Evolutionary conservation across 2,113 vertebrate genomes (phyloP), one percentile per base, ranked within the genome.

Genomic region (Dromas ardeola): DNA sequence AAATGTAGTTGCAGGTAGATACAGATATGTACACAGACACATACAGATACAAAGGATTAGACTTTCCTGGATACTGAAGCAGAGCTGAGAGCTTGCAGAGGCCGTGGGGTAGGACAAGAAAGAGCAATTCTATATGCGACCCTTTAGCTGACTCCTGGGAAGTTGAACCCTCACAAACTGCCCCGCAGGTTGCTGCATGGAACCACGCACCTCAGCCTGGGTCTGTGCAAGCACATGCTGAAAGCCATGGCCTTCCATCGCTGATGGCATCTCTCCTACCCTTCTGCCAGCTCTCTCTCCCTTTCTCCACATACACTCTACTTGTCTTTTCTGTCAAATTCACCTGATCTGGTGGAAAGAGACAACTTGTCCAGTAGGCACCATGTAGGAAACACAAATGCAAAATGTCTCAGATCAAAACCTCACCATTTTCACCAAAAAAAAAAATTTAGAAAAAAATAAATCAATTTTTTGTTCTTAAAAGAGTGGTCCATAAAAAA

Each of bases 101-200:
- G 30, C 26, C 45, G 25, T 19, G 22, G 11, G 6, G 0, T 0
- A 90, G n/a, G 36, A 65, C 6, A 42, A 11, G 0, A 0, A 79
- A 42, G 15, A 82, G 7, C n/a, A 34, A 42, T 26, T 61, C 15
- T 47, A 5, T 5, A 32, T 1, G 29, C 0, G 0, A n/a, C 29
- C 9, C 25, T 71, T 63, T 7, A 36, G 20, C 43, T 18, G 34
- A 38, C 11, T 55, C 22, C 43, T 1, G 0, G 1, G 5, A 30
- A 76, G 34, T 0, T 22, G 38, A 50, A 30, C 34, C 45, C 43
- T 43, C 18, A 25, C 67, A 43, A 53, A 78, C 13, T 27, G 40
- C 34, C 30, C 45, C 26, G 19, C 25, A 13, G 40, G 14, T 21
- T 55, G 30, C n/a, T 29, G 19, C 6, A 0, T 11, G 22, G 85